Evolutionary conservation across 2,797 vertebrate species (phyloP), one percentile per base, ranked within the genome.

Genomic region (Menidia menidia): DNA sequence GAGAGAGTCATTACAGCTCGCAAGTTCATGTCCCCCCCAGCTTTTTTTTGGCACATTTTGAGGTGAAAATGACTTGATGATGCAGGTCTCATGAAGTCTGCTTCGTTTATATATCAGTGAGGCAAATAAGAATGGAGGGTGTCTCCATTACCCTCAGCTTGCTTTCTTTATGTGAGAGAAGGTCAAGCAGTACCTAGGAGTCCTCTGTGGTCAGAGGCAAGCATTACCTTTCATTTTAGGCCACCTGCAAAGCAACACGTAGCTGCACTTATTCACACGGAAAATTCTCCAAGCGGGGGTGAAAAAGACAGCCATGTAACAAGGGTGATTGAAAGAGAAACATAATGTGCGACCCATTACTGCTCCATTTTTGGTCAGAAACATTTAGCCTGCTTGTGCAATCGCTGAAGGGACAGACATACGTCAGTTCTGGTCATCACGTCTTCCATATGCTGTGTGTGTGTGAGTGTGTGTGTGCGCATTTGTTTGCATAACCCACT

Each of bases 401-500:
- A 73, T 61, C 41, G 25, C 71, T 15, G 33, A 30, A 59, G 60
- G 55, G 68, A 89, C 73, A 64, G 54, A 75, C 61, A 3, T 77
- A 60, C 63, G 53, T 83, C 87, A 82, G 18, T 47, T 57, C 54
- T 64, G 55, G 33, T 86, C 54, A 52, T 68, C 58, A 41, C 67
- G 31, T 58, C 48, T 52, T 33, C 30, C 1, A 78, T 65, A 58
- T 77, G 35, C 64, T 55, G 16, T 41, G 60, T 68, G 66, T 12
- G 13, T 61, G 6, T 55, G 65, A 54, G 63, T 53, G 43, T 53
- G 30, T 50, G 13, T 70, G 19, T 35, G 3, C 25, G 31, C 63
- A 14, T 71, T 71, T 80, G 80, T 88, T 89, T 90, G 84, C 80
- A 63, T 88, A 84, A 90, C 78, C 79, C 71, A 78, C 87, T 90